phyloP scores from a whole-genome alignment of 2,888 invertebrate genomes.

The Drosophila buzzatii region DNA sequence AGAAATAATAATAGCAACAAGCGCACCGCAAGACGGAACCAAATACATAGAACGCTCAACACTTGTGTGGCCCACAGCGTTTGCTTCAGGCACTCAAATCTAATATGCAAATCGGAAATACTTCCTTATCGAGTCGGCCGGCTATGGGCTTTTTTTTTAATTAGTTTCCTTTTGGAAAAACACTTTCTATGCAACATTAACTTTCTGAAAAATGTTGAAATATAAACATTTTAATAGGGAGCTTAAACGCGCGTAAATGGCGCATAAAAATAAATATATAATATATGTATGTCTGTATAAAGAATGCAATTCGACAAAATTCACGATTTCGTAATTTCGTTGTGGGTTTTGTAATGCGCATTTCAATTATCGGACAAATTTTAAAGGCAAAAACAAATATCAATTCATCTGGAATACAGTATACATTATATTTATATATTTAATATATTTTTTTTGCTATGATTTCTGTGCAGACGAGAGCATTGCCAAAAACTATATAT shows the following conservation, averaged over 20 bases:
- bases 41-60: slow-evolving; percentile 47
- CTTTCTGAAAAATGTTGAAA: neutral
- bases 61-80: slow-evolving; percentile 16
- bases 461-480: neutral
- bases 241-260: neutral
- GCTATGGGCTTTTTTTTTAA: neutral
- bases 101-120: slow-evolving; percentile 68
- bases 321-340: slow-evolving; percentile 14
- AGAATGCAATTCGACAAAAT: slow-evolving; percentile 4
- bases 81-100: slow-evolving; percentile 35
- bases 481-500: neutral
- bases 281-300: neutral
- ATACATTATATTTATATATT: slow-evolving; percentile 1
- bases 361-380: slow-evolving; percentile 36
- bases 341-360: slow-evolving; percentile 48
- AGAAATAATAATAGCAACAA: slow-evolving; percentile 27
- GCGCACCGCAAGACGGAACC: slow-evolving; percentile 62
- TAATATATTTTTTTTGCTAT: neutral
- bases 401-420: slow-evolving; percentile 5
- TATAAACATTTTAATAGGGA: slow-evolving; percentile 6
- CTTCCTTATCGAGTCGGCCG: slow-evolving; percentile 18
- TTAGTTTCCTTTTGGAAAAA: neutral
- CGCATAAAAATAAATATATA: neutral
- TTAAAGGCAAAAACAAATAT: slow-evolving; percentile 12
- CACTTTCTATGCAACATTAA: slow-evolving; percentile 15